phyloP scores from a whole-genome alignment of 2,888 invertebrate species.

The Pseudanteris insignis region DNA sequence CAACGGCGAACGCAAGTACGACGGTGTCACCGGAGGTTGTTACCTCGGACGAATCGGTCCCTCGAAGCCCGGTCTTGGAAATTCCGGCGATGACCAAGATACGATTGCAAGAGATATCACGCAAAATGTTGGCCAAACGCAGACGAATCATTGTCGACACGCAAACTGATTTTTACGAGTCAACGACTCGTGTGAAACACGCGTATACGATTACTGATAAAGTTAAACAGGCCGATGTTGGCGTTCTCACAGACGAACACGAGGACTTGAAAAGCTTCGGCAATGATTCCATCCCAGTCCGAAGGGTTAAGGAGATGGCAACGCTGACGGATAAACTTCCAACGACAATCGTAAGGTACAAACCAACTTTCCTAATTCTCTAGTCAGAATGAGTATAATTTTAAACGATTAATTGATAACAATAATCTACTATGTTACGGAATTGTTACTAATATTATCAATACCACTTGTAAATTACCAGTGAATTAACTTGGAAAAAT shows the following conservation, averaged over 20 bases:
- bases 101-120: slow-evolving; percentile 60
- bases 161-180: slow-evolving; percentile 54
- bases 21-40: slow-evolving; percentile 43
- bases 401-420: no score
- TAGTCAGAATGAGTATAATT: no score
- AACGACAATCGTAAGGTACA: slow-evolving; percentile 37
- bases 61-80: slow-evolving; percentile 54
- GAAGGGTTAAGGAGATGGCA: slow-evolving; percentile 57
- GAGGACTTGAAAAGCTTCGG: slow-evolving; percentile 36
- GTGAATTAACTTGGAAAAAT: background rate
- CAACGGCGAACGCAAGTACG: no score
- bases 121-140: slow-evolving; percentile 60
- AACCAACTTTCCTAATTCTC: no score
- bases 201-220: slow-evolving; percentile 53
- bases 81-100: slow-evolving; percentile 52
- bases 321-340: slow-evolving; percentile 54
- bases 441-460: no score
- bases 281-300: slow-evolving; percentile 1
- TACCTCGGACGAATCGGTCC: slow-evolving; percentile 48
- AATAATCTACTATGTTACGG: no score
- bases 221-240: slow-evolving; percentile 51
- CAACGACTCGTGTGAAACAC: slow-evolving; percentile 56
- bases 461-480: background rate
- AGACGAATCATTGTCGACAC: slow-evolving; percentile 59
- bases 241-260: slow-evolving; percentile 57